phyloP scores from a whole-genome alignment of 35 echinoderm and acorn worm species.

The Heliocidaris erythrogramma region DNA sequence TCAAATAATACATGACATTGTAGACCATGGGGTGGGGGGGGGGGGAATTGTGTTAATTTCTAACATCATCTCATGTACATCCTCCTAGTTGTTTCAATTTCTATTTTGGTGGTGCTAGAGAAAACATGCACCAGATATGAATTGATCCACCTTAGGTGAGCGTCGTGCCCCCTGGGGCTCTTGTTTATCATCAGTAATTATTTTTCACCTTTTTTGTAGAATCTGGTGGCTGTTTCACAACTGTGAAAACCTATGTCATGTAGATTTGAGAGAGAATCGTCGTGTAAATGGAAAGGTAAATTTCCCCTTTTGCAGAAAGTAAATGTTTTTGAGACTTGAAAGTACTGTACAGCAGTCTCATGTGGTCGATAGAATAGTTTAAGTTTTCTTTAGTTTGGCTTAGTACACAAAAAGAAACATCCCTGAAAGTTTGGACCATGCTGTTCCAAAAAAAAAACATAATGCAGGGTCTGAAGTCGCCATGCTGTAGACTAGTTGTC shows the following conservation, averaged over 20 bases:
- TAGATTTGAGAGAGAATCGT: conserved; percentile 15
- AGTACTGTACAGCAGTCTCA: not conserved
- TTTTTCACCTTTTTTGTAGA: not conserved
- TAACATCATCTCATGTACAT: too few species aligned
- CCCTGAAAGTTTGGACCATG: not conserved
- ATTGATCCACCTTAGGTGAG: too few species aligned
- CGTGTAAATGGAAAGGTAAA: conserved; percentile 26
- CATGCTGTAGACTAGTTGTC: too few species aligned
- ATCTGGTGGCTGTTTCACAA: conserved; percentile 50
- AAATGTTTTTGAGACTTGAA: not conserved
- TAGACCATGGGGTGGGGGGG: too few species aligned
- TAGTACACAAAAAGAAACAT: not conserved
- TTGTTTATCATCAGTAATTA: not conserved
- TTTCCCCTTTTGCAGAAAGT: too few species aligned
- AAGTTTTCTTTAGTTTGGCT: not conserved
- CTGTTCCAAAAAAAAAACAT: not conserved
- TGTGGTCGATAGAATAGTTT: not conserved
- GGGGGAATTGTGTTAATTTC: too few species aligned
- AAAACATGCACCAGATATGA: too few species aligned
- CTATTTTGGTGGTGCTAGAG: too few species aligned
- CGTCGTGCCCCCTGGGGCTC: too few species aligned
- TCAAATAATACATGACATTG: too few species aligned
- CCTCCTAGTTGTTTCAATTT: too few species aligned
- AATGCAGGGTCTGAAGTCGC: too few species aligned
- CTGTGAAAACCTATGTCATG: conserved; percentile 35